phyloP scores from a whole-genome alignment of 2,797 vertebrate species.

The Harpagifer antarcticus region DNA sequence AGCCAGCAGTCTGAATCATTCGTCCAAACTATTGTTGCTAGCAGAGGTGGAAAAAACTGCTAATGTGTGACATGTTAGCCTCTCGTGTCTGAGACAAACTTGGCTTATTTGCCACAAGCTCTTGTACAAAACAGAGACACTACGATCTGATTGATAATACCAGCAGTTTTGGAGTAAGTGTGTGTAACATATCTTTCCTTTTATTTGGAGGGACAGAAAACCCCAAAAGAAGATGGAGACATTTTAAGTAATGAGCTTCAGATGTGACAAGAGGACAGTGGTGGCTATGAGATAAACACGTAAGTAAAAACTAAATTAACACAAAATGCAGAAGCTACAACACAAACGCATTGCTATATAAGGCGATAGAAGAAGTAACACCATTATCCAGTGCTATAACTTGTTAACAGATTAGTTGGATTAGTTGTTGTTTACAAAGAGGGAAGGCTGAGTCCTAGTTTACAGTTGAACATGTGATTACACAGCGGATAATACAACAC shows the following conservation, averaged over 20 bases:
- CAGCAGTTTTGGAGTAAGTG: background rate
- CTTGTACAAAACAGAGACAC: background rate
- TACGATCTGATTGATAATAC: background rate
- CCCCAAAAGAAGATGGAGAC: constrained; percentile 15
- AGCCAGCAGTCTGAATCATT: constrained; percentile 52
- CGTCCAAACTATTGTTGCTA: constrained; percentile 14
- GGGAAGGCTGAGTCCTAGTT: constrained; percentile 29
- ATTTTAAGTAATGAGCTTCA: constrained; percentile 30
- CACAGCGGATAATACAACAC: constrained; percentile 8
- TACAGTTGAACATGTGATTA: constrained; percentile 52
- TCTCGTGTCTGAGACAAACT: background rate
- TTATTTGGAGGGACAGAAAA: background rate
- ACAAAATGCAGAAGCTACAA: too few species aligned
- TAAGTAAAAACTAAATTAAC: constrained; percentile 44
- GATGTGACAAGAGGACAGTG: constrained; percentile 45
- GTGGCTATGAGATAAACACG: constrained; percentile 53
- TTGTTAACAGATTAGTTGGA: constrained; percentile 19
- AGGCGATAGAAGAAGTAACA: background rate
- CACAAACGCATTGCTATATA: too few species aligned
- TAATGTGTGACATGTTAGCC: constrained; percentile 2
- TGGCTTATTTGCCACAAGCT: background rate
- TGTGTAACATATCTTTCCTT: constrained; percentile 6
- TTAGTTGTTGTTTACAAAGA: constrained; percentile 46
- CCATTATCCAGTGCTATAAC: background rate
- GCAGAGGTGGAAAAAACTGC: constrained; percentile 9